phyloP scores from a whole-genome alignment of 2,797 vertebrate genomes.

The Enteromius radiatus region DNA sequence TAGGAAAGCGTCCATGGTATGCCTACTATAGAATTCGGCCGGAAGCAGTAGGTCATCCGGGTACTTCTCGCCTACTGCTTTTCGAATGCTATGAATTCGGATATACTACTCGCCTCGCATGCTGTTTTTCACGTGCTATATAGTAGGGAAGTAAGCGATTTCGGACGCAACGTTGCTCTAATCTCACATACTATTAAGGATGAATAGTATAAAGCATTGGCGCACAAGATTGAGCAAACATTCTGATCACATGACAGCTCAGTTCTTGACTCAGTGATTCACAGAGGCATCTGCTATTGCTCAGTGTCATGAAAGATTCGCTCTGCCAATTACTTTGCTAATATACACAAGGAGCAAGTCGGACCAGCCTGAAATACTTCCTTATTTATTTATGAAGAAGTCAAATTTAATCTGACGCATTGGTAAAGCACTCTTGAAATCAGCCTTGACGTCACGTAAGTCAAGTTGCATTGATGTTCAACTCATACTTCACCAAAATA shows the following conservation, averaged over 20 bases:
- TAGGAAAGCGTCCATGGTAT: too few species aligned
- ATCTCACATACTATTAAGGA: too few species aligned
- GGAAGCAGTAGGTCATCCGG: too few species aligned
- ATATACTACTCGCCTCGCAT: too few species aligned
- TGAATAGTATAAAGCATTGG: too few species aligned
- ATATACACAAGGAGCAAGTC: constrained; percentile 1
- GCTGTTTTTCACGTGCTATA: too few species aligned
- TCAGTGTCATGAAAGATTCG: constrained; percentile 11
- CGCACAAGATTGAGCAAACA: neutral
- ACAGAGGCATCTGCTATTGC: constrained; percentile 17
- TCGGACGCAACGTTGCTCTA: too few species aligned
- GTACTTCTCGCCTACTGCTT: too few species aligned
- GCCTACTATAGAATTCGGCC: too few species aligned
- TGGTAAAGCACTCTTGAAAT: neutral
- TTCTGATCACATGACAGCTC: constrained; percentile 6
- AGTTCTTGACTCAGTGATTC: constrained; percentile 14
- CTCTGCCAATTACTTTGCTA: neutral
- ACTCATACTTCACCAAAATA: too few species aligned
- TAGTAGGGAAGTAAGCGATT: too few species aligned
- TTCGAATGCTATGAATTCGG: too few species aligned
- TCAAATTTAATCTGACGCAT: neutral
- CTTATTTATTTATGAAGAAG: neutral
- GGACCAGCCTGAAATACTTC: constrained; percentile 9
- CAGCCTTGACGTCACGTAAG: neutral
- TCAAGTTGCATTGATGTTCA: neutral